A percentile compares a stretch with the other conserved stretches of the same genome.
These are phyloP conservation scores for Amphiura filiformis DNA, from an alignment of 35 echinoderm and acorn worm genomes.

Conservation along the genomic window DNA sequence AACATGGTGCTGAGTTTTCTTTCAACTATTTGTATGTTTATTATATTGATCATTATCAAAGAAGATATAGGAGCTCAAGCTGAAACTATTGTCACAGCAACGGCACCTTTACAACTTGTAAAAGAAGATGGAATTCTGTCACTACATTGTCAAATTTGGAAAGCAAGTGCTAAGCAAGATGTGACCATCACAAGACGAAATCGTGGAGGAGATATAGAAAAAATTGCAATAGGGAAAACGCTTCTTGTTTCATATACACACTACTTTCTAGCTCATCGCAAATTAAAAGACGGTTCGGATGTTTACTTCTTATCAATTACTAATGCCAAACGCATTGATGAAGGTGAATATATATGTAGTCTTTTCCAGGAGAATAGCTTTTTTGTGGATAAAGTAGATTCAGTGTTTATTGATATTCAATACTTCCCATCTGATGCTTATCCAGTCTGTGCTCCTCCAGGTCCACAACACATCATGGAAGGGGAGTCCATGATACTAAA, in stretches of 20 bases:
- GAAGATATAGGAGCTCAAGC: background rate
- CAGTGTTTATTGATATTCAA: background rate
- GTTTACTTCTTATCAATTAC: background rate
- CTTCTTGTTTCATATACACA: background rate
- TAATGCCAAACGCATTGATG: background rate
- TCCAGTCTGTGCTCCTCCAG: background rate
- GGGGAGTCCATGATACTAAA: background rate
- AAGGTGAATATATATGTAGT: background rate
- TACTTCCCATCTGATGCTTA: background rate
- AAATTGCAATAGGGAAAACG: background rate
- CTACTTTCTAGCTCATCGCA: background rate
- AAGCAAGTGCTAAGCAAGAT: background rate
- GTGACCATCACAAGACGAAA: background rate
- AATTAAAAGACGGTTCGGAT: constrained; percentile 5
- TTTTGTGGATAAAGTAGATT: background rate
- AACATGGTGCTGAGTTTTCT: too few relatives aligned
- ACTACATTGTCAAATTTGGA: background rate
- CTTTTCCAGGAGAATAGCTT: background rate
- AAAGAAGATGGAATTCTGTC: background rate
- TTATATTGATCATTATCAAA: background rate
- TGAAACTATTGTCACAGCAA: background rate
- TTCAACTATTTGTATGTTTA: too few relatives aligned
- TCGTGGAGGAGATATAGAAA: background rate
- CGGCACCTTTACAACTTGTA: background rate
- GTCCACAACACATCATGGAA: background rate